phyloP scores from a whole-genome alignment of 2,113 vertebrate species.

The Perca flavescens region DNA sequence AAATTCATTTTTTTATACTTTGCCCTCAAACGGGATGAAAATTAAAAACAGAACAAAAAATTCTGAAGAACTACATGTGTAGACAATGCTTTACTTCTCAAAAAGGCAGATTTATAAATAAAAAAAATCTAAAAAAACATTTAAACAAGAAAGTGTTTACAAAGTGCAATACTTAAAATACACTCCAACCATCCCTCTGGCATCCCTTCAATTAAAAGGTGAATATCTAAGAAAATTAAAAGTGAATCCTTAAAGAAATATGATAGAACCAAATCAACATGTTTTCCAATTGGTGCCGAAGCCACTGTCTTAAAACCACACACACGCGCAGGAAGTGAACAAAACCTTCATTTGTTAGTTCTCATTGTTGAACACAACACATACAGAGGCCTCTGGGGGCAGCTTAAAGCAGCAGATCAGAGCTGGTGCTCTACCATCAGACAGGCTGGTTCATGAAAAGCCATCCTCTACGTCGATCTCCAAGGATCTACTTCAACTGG shows the following conservation, averaged over 20 bases:
- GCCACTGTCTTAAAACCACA: neutral
- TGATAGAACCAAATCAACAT: neutral
- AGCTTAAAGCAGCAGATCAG: constrained; percentile 60
- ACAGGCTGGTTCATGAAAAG: constrained; percentile 40
- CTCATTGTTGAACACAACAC: neutral
- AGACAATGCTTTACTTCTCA: neutral
- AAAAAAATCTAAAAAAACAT: neutral
- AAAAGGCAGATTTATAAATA: neutral
- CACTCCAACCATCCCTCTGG: too few relatives aligned
- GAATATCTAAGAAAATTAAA: constrained; percentile 8
- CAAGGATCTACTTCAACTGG: constrained; percentile 56
- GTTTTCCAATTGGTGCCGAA: neutral
- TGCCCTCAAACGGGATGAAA: constrained; percentile 26
- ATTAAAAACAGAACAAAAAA: constrained; percentile 11
- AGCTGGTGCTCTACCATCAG: neutral
- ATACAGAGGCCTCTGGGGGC: constrained; percentile 35
- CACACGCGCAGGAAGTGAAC: neutral
- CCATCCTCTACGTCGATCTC: constrained; percentile 62
- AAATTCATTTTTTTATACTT: constrained; percentile 46
- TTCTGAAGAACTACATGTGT: neutral
- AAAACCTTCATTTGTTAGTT: neutral
- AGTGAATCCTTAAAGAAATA: constrained; percentile 20
- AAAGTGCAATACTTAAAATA: too few relatives aligned
- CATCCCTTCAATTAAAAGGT: constrained; percentile 10
- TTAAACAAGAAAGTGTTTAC: too few relatives aligned